A percentile compares a stretch with the other conserved stretches of the same genome.
phyloP scores from a whole-genome alignment of 2,888 invertebrate genomes.

The Pammene aurita region DNA sequence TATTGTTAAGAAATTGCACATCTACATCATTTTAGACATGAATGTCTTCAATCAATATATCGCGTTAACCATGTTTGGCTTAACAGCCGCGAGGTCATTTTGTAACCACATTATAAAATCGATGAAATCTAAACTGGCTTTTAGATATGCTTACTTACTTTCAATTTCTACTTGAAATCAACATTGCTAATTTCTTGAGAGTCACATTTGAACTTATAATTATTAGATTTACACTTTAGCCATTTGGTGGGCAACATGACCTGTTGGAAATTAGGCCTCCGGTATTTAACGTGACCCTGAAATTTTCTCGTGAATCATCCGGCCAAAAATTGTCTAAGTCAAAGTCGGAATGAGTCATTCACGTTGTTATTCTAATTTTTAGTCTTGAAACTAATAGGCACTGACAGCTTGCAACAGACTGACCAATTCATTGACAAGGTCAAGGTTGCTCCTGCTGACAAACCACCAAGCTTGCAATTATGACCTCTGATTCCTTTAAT shows the following conservation, averaged over 20 bases:
- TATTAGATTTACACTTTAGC: not conserved
- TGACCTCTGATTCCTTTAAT: constrained; percentile 45
- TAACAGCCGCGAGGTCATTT: constrained; percentile 28
- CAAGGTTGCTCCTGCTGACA: constrained; percentile 50
- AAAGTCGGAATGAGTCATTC: constrained; percentile 30
- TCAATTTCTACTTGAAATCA: constrained; percentile 22
- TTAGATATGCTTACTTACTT: constrained; percentile 18
- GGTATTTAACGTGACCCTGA: too few relatives aligned
- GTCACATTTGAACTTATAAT: not conserved
- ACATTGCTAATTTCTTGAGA: constrained; percentile 3
- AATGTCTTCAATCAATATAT: constrained; percentile 20
- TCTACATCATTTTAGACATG: constrained; percentile 18
- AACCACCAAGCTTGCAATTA: constrained; percentile 33
- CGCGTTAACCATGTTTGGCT: constrained; percentile 20
- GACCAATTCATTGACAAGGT: constrained; percentile 54
- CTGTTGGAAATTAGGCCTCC: too few relatives aligned
- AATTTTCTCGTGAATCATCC: not conserved
- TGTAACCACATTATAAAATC: constrained; percentile 31
- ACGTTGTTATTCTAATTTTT: constrained; percentile 39
- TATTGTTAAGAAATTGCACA: constrained; percentile 19
- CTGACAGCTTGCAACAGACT: constrained; percentile 49
- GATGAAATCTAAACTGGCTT: constrained; percentile 31
- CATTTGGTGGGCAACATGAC: not conserved
- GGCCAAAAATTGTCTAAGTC: not conserved
- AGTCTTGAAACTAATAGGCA: constrained; percentile 32